phyloP scores from a whole-genome alignment of 2,888 invertebrate genomes.

The Lasioglossum vierecki region DNA sequence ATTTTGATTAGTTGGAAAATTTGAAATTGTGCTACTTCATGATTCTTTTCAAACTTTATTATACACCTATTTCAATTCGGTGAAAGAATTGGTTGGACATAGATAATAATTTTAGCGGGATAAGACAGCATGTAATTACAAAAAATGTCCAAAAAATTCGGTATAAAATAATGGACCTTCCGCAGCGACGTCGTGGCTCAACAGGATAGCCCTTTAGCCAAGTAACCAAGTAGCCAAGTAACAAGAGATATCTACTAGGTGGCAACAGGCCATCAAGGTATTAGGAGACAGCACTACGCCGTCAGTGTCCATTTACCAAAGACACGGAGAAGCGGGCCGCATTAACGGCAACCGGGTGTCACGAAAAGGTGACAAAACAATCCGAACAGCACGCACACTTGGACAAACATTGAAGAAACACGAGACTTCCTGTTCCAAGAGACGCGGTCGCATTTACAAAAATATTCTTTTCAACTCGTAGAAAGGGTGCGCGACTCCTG shows the following conservation, averaged over 20 bases:
- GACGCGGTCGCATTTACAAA: neutral
- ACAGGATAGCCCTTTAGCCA: neutral
- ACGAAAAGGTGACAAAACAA: slow-evolving; percentile 71
- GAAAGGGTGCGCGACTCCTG: neutral
- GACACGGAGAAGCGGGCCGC: slow-evolving; percentile 55
- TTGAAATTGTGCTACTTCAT: neutral
- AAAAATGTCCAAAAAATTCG: neutral
- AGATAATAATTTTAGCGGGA: neutral
- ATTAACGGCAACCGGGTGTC: slow-evolving; percentile 50
- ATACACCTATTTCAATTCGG: neutral
- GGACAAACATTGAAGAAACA: slow-evolving; percentile 74
- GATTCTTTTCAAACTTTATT: neutral
- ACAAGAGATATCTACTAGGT: slow-evolving; percentile 18
- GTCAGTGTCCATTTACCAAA: slow-evolving; percentile 66
- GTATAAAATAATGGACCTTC: neutral
- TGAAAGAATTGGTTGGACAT: neutral
- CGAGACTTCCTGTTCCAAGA: slow-evolving; percentile 69
- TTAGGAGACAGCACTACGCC: slow-evolving; percentile 42
- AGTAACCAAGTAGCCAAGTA: slow-evolving; percentile 3
- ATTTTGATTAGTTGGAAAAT: neutral
- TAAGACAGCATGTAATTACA: neutral
- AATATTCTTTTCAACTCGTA: neutral
- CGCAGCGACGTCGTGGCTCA: neutral
- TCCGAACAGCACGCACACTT: slow-evolving; percentile 72
- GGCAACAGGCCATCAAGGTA: slow-evolving; percentile 27